These are phyloP conservation scores for Drosophila gunungcola DNA, from an alignment of 1,140 invertebrate species.

Conservation along the genomic window DNA sequence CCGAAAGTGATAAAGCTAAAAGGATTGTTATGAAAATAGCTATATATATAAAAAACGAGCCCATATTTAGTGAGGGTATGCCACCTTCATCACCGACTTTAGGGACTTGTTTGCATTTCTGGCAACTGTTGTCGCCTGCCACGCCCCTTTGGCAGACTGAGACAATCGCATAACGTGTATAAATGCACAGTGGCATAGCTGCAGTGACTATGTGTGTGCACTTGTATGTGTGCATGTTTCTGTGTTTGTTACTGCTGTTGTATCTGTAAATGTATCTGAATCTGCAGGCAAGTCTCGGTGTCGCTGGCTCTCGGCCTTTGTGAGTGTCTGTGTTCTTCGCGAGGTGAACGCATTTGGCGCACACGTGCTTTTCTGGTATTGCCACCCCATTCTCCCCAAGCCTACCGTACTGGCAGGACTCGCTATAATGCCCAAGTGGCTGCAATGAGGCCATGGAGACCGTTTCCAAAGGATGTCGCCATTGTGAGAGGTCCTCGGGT, in stretches of 20 bases:
- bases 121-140: constrained; percentile 33
- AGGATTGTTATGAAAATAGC: neutral
- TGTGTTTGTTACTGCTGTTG: constrained; percentile 13
- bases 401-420: constrained; percentile 18
- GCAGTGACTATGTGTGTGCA: constrained; percentile 37
- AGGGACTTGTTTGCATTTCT: neutral
- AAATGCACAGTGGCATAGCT: constrained; percentile 21
- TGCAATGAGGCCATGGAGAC: constrained; percentile 14
- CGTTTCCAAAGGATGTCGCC: constrained; percentile 16
- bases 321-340: constrained; percentile 31
- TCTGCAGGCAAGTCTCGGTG: constrained; percentile 19
- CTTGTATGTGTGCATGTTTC: neutral
- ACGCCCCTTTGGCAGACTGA: constrained; percentile 7
- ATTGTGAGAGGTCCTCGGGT: constrained; percentile 10
- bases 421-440: constrained; percentile 62
- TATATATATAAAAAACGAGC: neutral
- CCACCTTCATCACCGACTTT: neutral
- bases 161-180: constrained; percentile 4
- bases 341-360: constrained; percentile 49
- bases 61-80: neutral
- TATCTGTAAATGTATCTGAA: constrained; percentile 20
- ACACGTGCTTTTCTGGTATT: constrained; percentile 40
- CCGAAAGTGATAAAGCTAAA: too few species aligned
- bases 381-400: neutral
- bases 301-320: constrained; percentile 7